Base-by-base conservation (phyloP, 2,888 invertebrate genomes). In the Cantharis flavilabris region DNA sequence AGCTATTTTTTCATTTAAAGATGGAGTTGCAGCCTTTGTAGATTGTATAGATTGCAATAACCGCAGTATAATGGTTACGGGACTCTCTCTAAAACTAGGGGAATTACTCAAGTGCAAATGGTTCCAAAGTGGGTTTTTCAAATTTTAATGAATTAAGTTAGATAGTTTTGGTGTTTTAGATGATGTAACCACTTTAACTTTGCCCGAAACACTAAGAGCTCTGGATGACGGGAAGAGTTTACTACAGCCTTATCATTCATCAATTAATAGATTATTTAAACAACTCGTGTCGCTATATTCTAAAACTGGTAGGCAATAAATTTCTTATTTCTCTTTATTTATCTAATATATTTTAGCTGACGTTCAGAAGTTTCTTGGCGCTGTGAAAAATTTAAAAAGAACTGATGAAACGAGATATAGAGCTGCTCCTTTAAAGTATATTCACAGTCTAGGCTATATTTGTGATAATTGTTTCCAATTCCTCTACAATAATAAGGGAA, bases 221-320 rank as follows among this genome's bases (percentile, higher is more conserved):
- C 49, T 49, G 13, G n/a, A 7, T 9, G 5, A 2, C 2, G 1
- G 1, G n/a, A 7, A n/a, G 0, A 0, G 0, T 7, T 7, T n/a
- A 0, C 3, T n/a, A n/a, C n/a, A 49, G 7, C 49, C 49, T 49
- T n/a, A 49, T 49, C 49, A 49, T n/a, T 2, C 0, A n/a, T 2
- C 9, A 7, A 49, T 2, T n/a, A 2, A 49, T 7, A 4, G 5
- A 7, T 49, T 49, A n/a, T 2, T n/a, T 0, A n/a, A n/a, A n/a
- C n/a, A 7, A 7, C 49, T 49, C 9, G n/a, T 49, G n/a, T 2
- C 0, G 2, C 2, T 49, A n/a, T 49, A 49, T 49, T n/a, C n/a
- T 2, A n/a, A 49, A 49, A n/a, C 49, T n/a, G 49, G 49, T 49
- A 49, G n/a, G 49, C n/a, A 49, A n/a, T 2, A 5, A 49, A 11